Evolutionary conservation across 2,888 invertebrate species (phyloP), one percentile per base, ranked within the genome.

Genomic region (Nephrocerus scutellatus): DNA sequence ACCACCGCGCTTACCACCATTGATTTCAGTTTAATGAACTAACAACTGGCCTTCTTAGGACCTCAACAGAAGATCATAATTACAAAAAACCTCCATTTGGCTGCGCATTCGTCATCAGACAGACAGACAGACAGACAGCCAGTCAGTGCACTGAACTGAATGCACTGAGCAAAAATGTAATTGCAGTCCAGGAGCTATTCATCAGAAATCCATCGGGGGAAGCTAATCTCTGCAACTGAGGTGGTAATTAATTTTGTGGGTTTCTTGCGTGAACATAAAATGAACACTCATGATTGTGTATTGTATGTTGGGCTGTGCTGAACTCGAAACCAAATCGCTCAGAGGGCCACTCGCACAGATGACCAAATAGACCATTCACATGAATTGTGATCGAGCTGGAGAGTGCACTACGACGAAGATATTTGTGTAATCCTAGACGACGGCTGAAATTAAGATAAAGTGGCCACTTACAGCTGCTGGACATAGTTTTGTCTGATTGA

Each of bases 161-260:
- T n/a, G 30, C 32, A 31, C 36, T 43, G 46, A 38, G 46, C 44
- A 46, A 44, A 46, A 44, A 36, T 44, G 41, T 46, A 46, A 46
- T 46, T 43, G 46, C 44, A 40, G 43, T 44, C 46, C 46, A 41
- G 44, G 46, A 46, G 43, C 44, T 39, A 46, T 46, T 44, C 46
- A 46, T 46, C 46, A 46, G 46, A 38, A 41, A 46, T 43, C 46
- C 44, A 44, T 46, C 44, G 44, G 46, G 46, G 44, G 41, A 41
- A 44, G 41, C 44, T 43, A 46, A 44, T 46, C 44, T 36, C 44
- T 46, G 43, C 44, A 43, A 46, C 43, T 44, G 44, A 46, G 40
- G 46, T 41, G 44, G 46, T 46, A 46, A 46, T 46, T 46, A 46
- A 46, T 46, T 46, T 46, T 46, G 44, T 46, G 44, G 46, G 44